Evolutionary conservation across 1,140 invertebrate genomes (phyloP), one percentile per base, ranked within the genome.

Genomic region (Magallana gigas): DNA sequence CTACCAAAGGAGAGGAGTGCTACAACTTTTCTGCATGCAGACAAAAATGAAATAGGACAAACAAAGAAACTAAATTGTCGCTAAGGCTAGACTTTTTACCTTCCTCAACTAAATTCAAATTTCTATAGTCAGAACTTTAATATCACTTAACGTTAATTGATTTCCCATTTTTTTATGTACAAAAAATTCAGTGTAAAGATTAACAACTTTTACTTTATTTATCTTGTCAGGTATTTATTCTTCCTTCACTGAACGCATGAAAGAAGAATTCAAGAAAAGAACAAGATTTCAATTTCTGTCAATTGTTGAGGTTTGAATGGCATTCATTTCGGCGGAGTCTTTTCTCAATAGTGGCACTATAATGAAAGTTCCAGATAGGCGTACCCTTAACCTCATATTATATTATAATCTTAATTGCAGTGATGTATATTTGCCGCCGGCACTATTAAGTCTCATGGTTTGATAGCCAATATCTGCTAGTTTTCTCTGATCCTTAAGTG

Each of bases 281-380:
- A 76, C 68, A 76, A 76, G 68, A 76, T 76, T 76, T 76, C 68
- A 76, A 76, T 76, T 76, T 76, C 68, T 76, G 68, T 12, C 23
- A 12, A 76, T 76, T 76, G 68, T 76, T 76, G 23, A 36, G 23
- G 36, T 29, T 76, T 76, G 68, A 76, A 76, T 48, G 36, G 68
- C 68, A 29, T 76, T 29, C 68, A 36, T 36, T 9, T 36, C 9
- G 29, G 9, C 23, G 68, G 36, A 23, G 23, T 29, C 8, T 76
- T 76, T 76, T 76, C 23, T 76, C 68, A 76, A 76, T 76, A 29
- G 68, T 12, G 23, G 68, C 2, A 29, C 4, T 76, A 76, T 76
- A 76, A 76, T 76, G 23, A 29, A 4, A 9, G 18, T 11, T 23
- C 23, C 23, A 7, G 68, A 29, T 7, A 29, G 68, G 68, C 23